phyloP scores from a whole-genome alignment of 1,140 invertebrate genomes.

The Chionoecetes opilio region DNA sequence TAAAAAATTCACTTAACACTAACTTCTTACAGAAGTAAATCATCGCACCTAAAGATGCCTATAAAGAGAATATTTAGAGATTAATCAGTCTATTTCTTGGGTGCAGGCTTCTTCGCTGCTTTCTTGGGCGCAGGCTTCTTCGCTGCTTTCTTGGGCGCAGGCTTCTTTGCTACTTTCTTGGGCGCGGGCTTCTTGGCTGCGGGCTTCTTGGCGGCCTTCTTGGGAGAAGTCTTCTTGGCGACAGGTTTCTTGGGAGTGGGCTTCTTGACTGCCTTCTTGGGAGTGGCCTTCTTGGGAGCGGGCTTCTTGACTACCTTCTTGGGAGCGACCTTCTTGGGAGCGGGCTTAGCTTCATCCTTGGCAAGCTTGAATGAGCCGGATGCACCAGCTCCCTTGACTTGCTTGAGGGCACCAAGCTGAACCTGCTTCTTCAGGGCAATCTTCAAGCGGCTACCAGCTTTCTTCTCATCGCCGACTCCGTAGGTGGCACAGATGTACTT shows the following conservation, averaged over 20 bases:
- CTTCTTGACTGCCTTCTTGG: slow-evolving; percentile 60
- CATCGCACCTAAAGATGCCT: slow-evolving; percentile 65
- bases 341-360: slow-evolving; percentile 59
- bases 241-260: slow-evolving; percentile 64
- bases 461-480: slow-evolving; percentile 73
- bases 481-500: slow-evolving; percentile 72
- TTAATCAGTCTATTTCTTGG: slow-evolving; percentile 51
- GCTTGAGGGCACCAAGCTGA: slow-evolving; percentile 55
- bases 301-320: slow-evolving; percentile 82
- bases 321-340: slow-evolving; percentile 78
- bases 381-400: slow-evolving; percentile 73
- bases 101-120: slow-evolving; percentile 63
- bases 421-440: slow-evolving; percentile 68
- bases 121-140: slow-evolving; percentile 70
- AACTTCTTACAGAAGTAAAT: slow-evolving; percentile 76
- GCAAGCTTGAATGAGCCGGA: slow-evolving; percentile 72
- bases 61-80: neutral
- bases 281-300: slow-evolving; percentile 46
- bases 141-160: slow-evolving; percentile 53
- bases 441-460: slow-evolving; percentile 66
- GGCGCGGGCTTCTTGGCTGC: slow-evolving; percentile 66
- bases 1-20: slow-evolving; percentile 64
- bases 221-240: slow-evolving; percentile 61
- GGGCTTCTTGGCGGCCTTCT: slow-evolving; percentile 70
- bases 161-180: slow-evolving; percentile 60